Conservation (phyloP, 1,140 invertebrate species). For the Tachypleus tridentatus region DNA sequence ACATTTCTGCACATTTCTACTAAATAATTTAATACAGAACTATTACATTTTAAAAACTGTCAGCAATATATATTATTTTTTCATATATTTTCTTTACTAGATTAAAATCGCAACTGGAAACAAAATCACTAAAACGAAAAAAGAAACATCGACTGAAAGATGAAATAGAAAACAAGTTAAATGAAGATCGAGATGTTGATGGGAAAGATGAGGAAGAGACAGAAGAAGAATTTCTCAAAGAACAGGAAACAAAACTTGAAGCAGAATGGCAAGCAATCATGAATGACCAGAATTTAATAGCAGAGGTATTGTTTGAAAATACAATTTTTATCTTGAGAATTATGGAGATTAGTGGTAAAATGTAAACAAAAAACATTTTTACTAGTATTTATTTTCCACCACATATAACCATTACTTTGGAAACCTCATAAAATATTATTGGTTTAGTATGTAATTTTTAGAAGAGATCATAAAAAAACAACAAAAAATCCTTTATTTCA, state of each 20-base stretch:
- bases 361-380: too few relatives aligned
- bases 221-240: slow-evolving; percentile 35
- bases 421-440: too few relatives aligned
- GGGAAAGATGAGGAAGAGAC: slow-evolving; percentile 26
- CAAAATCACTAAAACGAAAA: slow-evolving; percentile 32
- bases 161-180: slow-evolving; percentile 19
- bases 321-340: too few relatives aligned
- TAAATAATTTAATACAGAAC: not conserved
- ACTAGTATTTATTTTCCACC: too few relatives aligned
- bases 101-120: slow-evolving; percentile 34
- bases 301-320: slow-evolving; percentile 31
- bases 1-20: not conserved
- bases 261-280: slow-evolving; percentile 42
- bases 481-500: too few relatives aligned
- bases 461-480: too few relatives aligned
- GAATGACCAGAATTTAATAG: slow-evolving; percentile 39
- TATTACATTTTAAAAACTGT: not conserved
- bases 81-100: slow-evolving; percentile 18
- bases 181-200: slow-evolving; percentile 23
- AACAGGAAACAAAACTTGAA: slow-evolving; percentile 40
- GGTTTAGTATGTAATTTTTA: too few relatives aligned
- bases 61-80: not conserved
- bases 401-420: too few relatives aligned
- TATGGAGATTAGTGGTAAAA: too few relatives aligned
- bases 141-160: slow-evolving; percentile 23